Percentiles rank a stretch among this genome's conserved stretches.
Conservation (phyloP, 2,113 vertebrate genomes). For the Urocitellus parryii region DNA sequence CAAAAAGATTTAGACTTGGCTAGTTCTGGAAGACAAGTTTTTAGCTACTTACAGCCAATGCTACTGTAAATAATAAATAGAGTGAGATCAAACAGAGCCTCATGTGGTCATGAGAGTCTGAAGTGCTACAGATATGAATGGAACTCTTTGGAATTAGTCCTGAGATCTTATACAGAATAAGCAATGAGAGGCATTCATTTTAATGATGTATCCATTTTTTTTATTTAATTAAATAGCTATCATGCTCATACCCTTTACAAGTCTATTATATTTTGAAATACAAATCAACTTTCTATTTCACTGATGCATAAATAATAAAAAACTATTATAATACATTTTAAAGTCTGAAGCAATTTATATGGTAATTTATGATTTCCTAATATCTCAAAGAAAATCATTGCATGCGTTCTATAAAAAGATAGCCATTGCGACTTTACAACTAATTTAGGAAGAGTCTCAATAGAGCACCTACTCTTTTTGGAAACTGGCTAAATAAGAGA, state of each 20-base stretch:
- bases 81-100: background rate
- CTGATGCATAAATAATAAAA: conserved; percentile 49
- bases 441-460: background rate
- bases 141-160: background rate
- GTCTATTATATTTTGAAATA: conserved; percentile 59
- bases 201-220: background rate
- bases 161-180: background rate
- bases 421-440: background rate
- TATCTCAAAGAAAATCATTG: conserved; percentile 2
- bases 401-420: background rate
- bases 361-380: conserved; percentile 60
- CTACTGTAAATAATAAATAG: background rate
- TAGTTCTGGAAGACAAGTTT: background rate
- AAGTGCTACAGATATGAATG: background rate
- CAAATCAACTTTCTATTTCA: conserved; percentile 46
- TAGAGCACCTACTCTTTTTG: background rate
- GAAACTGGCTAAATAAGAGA: background rate
- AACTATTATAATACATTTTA: conserved; percentile 37
- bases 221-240: conserved; percentile 61
- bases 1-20: background rate
- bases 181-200: background rate
- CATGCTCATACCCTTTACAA: conserved; percentile 12
- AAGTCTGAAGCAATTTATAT: conserved; percentile 65
- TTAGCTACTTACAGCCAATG: background rate
- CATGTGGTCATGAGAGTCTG: background rate